Conservation (phyloP, 1,140 invertebrate genomes). For the Caenorhabditis latens region DNA sequence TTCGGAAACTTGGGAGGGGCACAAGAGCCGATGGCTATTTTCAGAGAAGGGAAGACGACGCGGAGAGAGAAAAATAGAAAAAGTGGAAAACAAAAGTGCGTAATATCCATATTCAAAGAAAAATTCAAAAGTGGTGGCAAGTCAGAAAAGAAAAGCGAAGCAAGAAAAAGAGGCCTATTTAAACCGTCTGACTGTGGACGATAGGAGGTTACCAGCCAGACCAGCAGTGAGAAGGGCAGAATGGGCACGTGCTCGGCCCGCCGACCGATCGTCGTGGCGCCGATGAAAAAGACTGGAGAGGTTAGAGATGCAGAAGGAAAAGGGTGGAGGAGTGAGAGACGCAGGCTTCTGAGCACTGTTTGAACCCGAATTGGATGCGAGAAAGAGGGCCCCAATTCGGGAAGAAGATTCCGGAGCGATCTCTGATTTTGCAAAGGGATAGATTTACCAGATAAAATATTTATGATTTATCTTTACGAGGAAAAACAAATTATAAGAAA, state of each 20-base stretch:
- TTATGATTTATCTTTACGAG: too few relatives aligned
- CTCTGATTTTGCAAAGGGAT: background rate
- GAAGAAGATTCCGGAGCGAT: background rate
- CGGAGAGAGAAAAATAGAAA: background rate
- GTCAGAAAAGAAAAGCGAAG: background rate
- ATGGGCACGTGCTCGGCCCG: constrained; percentile 47
- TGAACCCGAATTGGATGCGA: constrained; percentile 17
- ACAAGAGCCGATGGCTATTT: constrained; percentile 25
- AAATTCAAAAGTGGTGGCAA: background rate
- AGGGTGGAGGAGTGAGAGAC: background rate
- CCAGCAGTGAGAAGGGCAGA: constrained; percentile 32
- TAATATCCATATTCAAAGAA: background rate
- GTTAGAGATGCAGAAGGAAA: constrained; percentile 17
- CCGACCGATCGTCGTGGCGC: constrained; percentile 1
- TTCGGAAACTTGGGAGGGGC: constrained; percentile 16
- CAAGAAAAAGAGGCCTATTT: background rate
- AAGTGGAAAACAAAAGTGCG: constrained; percentile 25
- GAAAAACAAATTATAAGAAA: too few relatives aligned
- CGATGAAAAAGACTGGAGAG: constrained; percentile 27
- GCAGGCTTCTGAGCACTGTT: constrained; percentile 15
- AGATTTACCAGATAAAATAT: too few relatives aligned
- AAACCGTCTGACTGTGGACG: background rate
- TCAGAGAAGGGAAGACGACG: background rate
- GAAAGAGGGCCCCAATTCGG: background rate
- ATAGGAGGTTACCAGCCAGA: constrained; percentile 50